Base-by-base conservation (phyloP, 1,140 invertebrate genomes). In the Ptiloglossa arizonensis region DNA sequence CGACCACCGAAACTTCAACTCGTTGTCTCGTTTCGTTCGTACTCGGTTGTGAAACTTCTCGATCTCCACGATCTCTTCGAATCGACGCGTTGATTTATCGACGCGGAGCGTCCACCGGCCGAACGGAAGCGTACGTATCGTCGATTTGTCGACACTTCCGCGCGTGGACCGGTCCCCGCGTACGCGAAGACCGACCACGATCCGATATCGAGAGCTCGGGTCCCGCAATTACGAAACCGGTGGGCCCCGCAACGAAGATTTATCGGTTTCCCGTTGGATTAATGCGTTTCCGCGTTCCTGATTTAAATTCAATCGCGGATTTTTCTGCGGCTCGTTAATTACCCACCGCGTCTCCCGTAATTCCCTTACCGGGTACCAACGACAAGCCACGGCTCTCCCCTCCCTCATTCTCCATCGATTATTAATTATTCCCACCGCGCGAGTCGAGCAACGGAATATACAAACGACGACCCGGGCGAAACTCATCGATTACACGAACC, bases 111-210 rank as follows among this genome's bases (percentile, higher is more conserved):
- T 41, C 72, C 60, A 50, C 70, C 48, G 52, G 50, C 46, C 24
- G 52, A 62, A 48, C 79, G 73, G 73, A 77, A 78, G 67, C 52
- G 63, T n/a, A n/a, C n/a, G n/a, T n/a, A n/a, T 52, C 35, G 15
- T 57, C 79, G 67, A 81, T 83, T 78, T 78, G 67, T 83, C 81
- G 46, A 78, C 74, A 70, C 69, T 71, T 79, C 56, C 69, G 59
- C 11, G 60, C 57, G 27, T 44, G 29, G 64, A 50, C 59, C 41
- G 57, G 52, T 80, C 50, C 22, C n/a, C 50, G 13, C 35, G 29
- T 52, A n/a, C 68, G 41, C 11, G 19, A 27, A 24, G 52, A n/a
- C n/a, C n/a, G n/a, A n/a, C n/a, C n/a, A n/a, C n/a, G n/a, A 64
- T 62, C 41, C 41, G 41, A 64, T 62, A 79, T 74, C 56, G 63